Percentiles rank a stretch among this genome's conserved stretches.
phyloP scores from a whole-genome alignment of 2,888 invertebrate species.

The Drosophila rubida region DNA sequence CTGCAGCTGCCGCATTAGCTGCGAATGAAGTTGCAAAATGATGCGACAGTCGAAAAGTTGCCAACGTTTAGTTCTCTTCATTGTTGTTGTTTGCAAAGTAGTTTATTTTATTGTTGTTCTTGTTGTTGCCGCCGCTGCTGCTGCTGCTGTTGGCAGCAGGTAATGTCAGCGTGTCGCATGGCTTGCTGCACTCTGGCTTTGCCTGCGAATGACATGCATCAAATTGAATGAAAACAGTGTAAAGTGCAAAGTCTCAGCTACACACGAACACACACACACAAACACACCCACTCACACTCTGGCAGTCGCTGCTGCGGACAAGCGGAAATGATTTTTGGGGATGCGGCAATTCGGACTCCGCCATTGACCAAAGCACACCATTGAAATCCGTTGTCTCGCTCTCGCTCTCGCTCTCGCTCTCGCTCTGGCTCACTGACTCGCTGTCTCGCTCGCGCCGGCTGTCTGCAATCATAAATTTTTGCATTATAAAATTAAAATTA shows the following conservation, averaged over 20 bases:
- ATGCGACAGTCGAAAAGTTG: conserved; percentile 59
- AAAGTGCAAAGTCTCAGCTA: conserved; percentile 24
- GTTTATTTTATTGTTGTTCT: conserved; percentile 25
- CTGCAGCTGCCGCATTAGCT: conserved; percentile 57
- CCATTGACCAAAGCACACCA: conserved; percentile 41
- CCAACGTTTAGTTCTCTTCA: conserved; percentile 24
- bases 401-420: background rate
- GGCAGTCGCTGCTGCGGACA: conserved; percentile 4
- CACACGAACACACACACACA: conserved; percentile 9
- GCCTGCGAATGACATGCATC: conserved; percentile 51
- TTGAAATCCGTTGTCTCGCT: conserved; percentile 37
- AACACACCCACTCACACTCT: background rate
- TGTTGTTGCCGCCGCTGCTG: conserved; percentile 1
- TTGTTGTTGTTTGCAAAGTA: conserved; percentile 23
- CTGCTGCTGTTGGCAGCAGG: conserved; percentile 28
- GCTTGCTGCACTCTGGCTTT: conserved; percentile 2
- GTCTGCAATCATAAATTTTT: conserved; percentile 55
- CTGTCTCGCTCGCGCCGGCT: background rate
- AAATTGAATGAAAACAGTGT: conserved; percentile 61
- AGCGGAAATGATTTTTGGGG: conserved; percentile 26
- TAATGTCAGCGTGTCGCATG: conserved; percentile 25
- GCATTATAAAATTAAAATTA: conserved; percentile 64
- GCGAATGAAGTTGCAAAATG: conserved; percentile 60
- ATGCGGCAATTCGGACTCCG: conserved; percentile 39
- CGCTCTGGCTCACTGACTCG: background rate